Evolutionary conservation across 2,888 invertebrate genomes (phyloP), one percentile per base, ranked within the genome.

Genomic region (Lacanobia wlatinum): DNA sequence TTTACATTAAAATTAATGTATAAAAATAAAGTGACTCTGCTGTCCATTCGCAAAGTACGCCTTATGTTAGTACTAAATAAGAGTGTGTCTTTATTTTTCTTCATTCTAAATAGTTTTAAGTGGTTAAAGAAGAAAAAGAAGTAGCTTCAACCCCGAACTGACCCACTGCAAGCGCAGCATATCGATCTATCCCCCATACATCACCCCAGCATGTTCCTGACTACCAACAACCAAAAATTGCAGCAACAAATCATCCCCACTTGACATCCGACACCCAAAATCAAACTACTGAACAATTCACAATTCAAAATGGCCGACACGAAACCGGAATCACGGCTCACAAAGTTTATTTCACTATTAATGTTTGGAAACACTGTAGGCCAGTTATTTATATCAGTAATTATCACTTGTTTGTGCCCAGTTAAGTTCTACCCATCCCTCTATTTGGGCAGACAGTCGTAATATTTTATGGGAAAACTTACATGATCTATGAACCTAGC

Each of bases 351-450:
- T 73, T 80, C 67, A 73, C 72, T 83, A 78, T 75, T 75, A 83
- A 78, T 76, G 73, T 71, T 82, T 76, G 72, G 74, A 74, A 82
- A 71, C 74, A 61, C 56, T 68, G 56, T 67, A 64, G 69, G 40
- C 43, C 69, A 69, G 85, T 84, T 83, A 83, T 83, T 84, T 85
- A 85, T 84, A 60, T 66, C 70, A 69, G 76, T 79, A 83, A 83
- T 85, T 83, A 84, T 79, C 85, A 73, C 76, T 81, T 81, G 81
- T 81, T 83, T 81, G 80, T 74, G 80, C 55, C 63, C 80, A 65
- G 67, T 76, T 80, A 59, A 80, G 81, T 68, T 75, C 50, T 66
- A 40, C 66, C 80, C 55, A 60, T 38, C 62, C 83, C 55, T 55
- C 61, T 79, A 56, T 21, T 63, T 64, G 46, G 60, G 56, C 40